Evolutionary conservation across 1,140 invertebrate species (phyloP).

Genomic region (Tribolium madens): DNA sequence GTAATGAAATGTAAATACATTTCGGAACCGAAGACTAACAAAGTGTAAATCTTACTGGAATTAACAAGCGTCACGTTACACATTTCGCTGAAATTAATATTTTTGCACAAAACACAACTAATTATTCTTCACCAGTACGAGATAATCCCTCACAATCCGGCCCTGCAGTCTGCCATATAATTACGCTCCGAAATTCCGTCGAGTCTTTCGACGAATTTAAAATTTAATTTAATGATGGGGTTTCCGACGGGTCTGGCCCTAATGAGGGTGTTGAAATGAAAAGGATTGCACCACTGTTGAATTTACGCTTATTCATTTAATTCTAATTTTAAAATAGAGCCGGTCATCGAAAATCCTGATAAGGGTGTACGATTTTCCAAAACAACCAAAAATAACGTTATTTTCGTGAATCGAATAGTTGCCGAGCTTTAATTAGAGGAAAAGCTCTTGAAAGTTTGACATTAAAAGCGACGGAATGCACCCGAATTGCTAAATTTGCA

Average conservation of each 20-base stretch:
- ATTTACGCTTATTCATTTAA: conserved; percentile 31
- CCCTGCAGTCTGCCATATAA: conserved; percentile 17
- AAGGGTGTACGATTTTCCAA: background rate
- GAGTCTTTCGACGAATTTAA: conserved; percentile 23
- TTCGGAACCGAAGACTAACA: conserved; percentile 30
- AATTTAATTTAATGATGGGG: conserved; percentile 35
- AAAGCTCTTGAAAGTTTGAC: conserved; percentile 10
- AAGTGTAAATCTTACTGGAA: conserved; percentile 34
- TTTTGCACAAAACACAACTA: conserved; percentile 27
- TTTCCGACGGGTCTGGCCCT: conserved; percentile 24
- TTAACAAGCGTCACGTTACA: conserved; percentile 26
- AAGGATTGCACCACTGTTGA: conserved; percentile 30
- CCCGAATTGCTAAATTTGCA: background rate
- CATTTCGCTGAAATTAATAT: conserved; percentile 10
- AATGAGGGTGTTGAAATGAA: conserved; percentile 37
- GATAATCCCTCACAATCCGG: conserved; percentile 15
- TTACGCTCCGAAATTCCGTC: conserved; percentile 14
- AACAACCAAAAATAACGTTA: background rate
- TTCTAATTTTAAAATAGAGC: conserved; percentile 27
- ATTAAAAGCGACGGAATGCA: background rate
- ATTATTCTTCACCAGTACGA: background rate
- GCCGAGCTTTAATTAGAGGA: conserved; percentile 7
- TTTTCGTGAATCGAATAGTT: background rate
- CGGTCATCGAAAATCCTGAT: conserved; percentile 22
- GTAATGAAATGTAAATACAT: conserved; percentile 37